Evolutionary conservation across 2,113 vertebrate species (phyloP), one percentile per base, ranked within the genome.

Genomic region (Herpetotheres cachinnans): DNA sequence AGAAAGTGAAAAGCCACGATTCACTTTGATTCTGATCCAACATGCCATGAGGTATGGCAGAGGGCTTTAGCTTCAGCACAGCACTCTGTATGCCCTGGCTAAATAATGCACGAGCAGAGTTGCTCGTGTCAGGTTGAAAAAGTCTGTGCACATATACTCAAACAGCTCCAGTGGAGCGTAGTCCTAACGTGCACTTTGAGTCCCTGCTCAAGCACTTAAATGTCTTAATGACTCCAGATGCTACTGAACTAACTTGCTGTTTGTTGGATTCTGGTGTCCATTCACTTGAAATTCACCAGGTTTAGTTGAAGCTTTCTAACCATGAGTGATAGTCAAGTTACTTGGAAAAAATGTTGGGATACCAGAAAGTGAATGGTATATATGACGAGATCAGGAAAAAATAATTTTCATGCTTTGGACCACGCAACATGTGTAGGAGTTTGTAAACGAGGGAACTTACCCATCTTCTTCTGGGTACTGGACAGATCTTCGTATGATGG

Each of bases 401-500:
- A 77, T 21, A 27, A n/a, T 59, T 91, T 86, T 90, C 55, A 30
- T 61, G 29, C 26, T 71, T 76, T 3, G 13, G 50, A 20, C 11
- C 40, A 11, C 29, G 38, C 15, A 84, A 20, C 11, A 14, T 27
- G 24, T 47, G 30, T 30, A 79, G 34, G 34, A 78, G 20, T 73
- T 70, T 67, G 47, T n/a, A 67, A 93, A 86, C 16, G 34, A 44
- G 29, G 15, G 25, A 80, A 76, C 98, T 98, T 97, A 98, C 98
- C 97, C 95, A 69, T 98, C 97, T 82, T 98, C 97, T 79, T 98
- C 98, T 3, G 97, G 92, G 49, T 96, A 96, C 74, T 97, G 97
- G 78, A 98, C 87, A 80, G 98, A 98, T 93, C 98, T 98, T 92
- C 98, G 93, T 96, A 98, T 98, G 78, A 98, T 98, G 84, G 98